Base-by-base conservation (phyloP, 2,888 invertebrate species). In the Drosophila parthenogenetica region DNA sequence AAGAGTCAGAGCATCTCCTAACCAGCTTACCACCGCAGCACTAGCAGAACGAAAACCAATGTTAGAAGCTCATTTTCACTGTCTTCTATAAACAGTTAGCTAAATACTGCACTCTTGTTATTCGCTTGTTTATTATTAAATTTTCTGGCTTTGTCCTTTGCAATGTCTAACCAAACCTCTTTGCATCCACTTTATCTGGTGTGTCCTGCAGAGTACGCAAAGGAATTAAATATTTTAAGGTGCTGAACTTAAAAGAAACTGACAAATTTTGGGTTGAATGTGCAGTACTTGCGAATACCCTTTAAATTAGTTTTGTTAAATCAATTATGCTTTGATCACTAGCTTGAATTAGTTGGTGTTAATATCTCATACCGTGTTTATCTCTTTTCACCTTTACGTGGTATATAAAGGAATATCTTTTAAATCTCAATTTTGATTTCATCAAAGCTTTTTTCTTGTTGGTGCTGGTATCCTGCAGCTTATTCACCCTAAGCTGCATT, bases 401-500 rank as follows among this genome's bases (percentile, higher is more conserved):
- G 54, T 54, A 19, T 54, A 32, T 14, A 22, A 46, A 45, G 39
- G 14, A 10, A 22, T 32, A n/a, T n/a, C 59, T 64, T 64, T 76
- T 64, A 60, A 71, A 60, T 40, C 55, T 63, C 16, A 55, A 39
- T 42, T 60, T 32, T 53, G 67, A 60, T 73, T 42, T 63, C 19
- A 48, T 53, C 49, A 54, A 40, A 54, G 58, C 8, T 29, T 29
- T 29, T 29, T 29, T 8, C 29, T 29, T 29, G 2, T 54, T 51
- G 37, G 22, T 42, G 48, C 58, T 42, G 42, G 19, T 69, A 51
- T 55, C 25, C 40, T 48, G 59, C 58, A 67, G 40, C 62, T 71
- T 66, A 59, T 46, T 53, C 55, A 58, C 46, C 32, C 42, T 43
- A 42, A 45, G 49, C 46, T 68, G 76, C 85, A 81, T 84, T 71